A percentile compares a stretch with the other conserved stretches of the same genome.
phyloP scores from a whole-genome alignment of 2,113 vertebrate species.

The Semicossyphus pulcher region DNA sequence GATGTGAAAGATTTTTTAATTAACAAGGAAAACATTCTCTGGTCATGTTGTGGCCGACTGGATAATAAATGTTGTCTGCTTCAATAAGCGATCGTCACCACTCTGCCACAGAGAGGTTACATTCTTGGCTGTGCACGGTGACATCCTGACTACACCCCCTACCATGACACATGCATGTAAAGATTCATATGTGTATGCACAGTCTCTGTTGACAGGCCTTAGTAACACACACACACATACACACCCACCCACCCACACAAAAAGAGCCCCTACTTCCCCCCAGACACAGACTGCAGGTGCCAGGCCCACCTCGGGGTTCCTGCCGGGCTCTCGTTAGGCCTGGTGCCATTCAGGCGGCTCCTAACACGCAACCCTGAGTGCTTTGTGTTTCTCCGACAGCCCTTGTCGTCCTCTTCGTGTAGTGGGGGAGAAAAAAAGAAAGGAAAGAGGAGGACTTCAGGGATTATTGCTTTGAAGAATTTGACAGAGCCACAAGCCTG shows the following conservation, averaged over 20 bases:
- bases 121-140: neutral
- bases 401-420: constrained; percentile 61
- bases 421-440: constrained; percentile 14
- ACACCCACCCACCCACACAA: constrained; percentile 16
- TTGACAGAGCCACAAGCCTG: constrained; percentile 29
- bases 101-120: neutral
- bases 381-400: constrained; percentile 75
- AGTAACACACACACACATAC: constrained; percentile 11
- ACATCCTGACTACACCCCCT: neutral
- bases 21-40: no score
- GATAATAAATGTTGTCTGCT: neutral
- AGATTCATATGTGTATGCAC: neutral
- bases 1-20: no score
- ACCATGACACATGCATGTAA: neutral
- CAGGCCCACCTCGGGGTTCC: constrained; percentile 72
- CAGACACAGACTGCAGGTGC: constrained; percentile 72
- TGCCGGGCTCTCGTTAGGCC: constrained; percentile 71
- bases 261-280: constrained; percentile 26
- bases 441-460: constrained; percentile 46
- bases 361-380: constrained; percentile 70
- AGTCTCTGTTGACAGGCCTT: neutral
- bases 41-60: no score
- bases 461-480: constrained; percentile 48
- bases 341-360: constrained; percentile 74
- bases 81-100: neutral